Base-by-base conservation (phyloP, 2,888 invertebrate species). In the Aquatica leii region DNA sequence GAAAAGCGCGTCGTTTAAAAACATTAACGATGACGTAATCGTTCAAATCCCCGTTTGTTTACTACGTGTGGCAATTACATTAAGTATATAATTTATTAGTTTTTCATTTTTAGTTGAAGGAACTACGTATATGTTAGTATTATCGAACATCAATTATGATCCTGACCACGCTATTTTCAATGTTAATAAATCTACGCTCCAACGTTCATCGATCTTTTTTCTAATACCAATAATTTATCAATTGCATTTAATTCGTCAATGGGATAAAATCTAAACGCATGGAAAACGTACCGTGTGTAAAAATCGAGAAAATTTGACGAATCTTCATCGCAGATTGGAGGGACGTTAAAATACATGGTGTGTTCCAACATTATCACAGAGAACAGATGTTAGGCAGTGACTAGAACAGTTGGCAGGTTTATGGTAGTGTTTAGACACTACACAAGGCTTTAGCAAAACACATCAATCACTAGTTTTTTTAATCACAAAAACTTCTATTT, bases 241-340 rank as follows among this genome's bases (percentile, higher is more conserved):
- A 17, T 43, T 43, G 14, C 14, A 17, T 17, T 43, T 17, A 43
- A 14, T 43, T 17, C 14, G 17, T 43, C 14, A 43, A 43, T 17
- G 2, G 12, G 17, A 43, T 14, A 43, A 4, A 14, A 17, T 8
- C 41, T 24, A 14, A 20, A 12, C 24, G 50, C 31, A 34, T 14
- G 8, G 4, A 11, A 52, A 37, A 78, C 79, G 70, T 76, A 81
- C 81, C 80, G 78, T 73, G 80, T 76, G 69, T 81, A 82, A 68
- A 81, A 80, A 74, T 81, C 81, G 67, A 81, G 80, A 74, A 80
- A 82, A 62, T 79, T 77, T 43, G 78, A 76, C 56, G 80, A 78
- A 46, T 73, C 74, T 50, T 76, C 76, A 61, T 81, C 80, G 73
- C 78, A 77, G 64, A 79, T 77, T 61, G 78, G 78, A 59, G 81